Base-by-base conservation (phyloP, 2,797 vertebrate species). In the Pangasius mekongensis region DNA sequence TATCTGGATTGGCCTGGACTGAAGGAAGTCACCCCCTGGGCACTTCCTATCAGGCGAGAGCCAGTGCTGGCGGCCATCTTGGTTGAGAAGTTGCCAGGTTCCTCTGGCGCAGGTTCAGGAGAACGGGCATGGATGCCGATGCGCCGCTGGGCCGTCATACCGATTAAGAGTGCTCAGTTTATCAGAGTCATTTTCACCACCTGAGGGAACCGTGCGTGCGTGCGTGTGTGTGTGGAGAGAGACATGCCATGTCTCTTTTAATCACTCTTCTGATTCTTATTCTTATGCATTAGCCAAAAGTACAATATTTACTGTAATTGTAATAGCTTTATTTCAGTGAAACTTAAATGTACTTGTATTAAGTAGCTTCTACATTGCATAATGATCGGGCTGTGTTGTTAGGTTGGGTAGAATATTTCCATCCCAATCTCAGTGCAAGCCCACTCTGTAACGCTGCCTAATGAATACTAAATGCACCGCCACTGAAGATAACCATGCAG, bases 171-270 rank as follows among this genome's bases (percentile, higher is more conserved):
- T 71, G 73, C 84, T 85, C 33, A 78, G 66, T 89, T 87, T 85
- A 85, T 87, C 76, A 77, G 78, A 88, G 88, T 74, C 87, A 89
- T 89, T 88, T 77, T 86, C 78, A 89, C 67, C 60, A 74, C 88
- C 83, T 18, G 83, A 56, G 86, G 84, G 73, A 39, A 64, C 33
- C 27, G 2, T 52, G 56, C 20, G 27, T 58, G 16, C 30, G 49
- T 85, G 84, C 60, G 78, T 80, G 43, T 54, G n/a, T 80, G 77
- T 58, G 76, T 77, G 14, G 54, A 9, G 22, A 49, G 43, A 80
- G 39, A 49, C n/a, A 30, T 47, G 36, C n/a, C 3, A 54, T 39
- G 13, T 47, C 81, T 64, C 24, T 83, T 83, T 83, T n/a, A 81
- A 81, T 58, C 54, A 81, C 30, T 11, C 18, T 2, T 80, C 30